phyloP scores from a whole-genome alignment of 2,113 vertebrate genomes.

The Gymnogyps californianus region DNA sequence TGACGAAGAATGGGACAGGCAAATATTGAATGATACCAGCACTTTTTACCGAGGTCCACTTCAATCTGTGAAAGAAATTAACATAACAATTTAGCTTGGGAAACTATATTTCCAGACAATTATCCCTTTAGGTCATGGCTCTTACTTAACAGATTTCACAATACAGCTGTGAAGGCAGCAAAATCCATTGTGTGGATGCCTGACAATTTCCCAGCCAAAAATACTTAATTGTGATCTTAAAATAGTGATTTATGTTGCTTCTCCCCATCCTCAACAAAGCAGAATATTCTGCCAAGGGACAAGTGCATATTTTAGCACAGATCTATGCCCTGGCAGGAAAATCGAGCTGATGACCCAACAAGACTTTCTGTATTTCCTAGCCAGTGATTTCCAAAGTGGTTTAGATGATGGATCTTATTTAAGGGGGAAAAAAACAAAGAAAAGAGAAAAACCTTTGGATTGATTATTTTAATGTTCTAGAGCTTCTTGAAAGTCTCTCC shows the following conservation, averaged over 20 bases:
- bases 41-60: constrained; percentile 86
- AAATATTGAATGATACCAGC: constrained; percentile 89
- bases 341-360: not conserved
- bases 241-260: not conserved
- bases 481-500: not conserved
- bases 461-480: not conserved
- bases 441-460: not conserved
- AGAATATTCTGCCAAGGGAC: not conserved
- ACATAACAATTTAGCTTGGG: not conserved
- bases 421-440: too few relatives aligned
- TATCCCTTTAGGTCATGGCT: not conserved
- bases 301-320: not conserved
- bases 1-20: constrained; percentile 88
- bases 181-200: not conserved
- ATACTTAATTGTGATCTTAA: not conserved
- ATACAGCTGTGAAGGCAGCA: not conserved
- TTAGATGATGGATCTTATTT: not conserved
- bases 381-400: not conserved
- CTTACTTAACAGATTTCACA: not conserved
- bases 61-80: constrained; percentile 76
- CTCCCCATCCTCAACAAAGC: not conserved
- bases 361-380: not conserved
- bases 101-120: not conserved
- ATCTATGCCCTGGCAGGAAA: not conserved
- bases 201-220: not conserved